Evolutionary conservation across 1,140 invertebrate species (phyloP).

Genomic region (Mylabris phalerata): DNA sequence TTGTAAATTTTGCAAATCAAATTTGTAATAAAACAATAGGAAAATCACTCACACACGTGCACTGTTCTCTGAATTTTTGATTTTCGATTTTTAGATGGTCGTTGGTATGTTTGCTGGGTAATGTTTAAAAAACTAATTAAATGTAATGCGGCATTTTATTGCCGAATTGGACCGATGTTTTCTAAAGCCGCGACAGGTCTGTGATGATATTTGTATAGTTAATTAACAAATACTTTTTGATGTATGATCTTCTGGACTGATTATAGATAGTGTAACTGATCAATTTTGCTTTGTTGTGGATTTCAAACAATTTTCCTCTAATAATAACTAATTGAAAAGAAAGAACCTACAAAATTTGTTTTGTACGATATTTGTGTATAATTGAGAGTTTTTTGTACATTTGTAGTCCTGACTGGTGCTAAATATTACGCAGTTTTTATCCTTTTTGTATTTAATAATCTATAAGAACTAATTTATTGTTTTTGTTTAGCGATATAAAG

Average conservation of each 20-base stretch:
- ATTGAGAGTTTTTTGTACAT: conserved; percentile 32
- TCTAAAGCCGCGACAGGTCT: conserved; percentile 29
- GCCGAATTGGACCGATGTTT: conserved; percentile 24
- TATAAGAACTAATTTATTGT: conserved; percentile 34
- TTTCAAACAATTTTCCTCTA: background rate
- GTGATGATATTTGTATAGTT: conserved; percentile 37
- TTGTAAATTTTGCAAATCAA: background rate
- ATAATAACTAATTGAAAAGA: background rate
- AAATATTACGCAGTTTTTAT: conserved; percentile 33
- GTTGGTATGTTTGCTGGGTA: conserved; percentile 3
- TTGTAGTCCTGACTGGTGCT: conserved; percentile 42
- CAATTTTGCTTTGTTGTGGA: conserved; percentile 18
- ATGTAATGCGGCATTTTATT: conserved; percentile 3
- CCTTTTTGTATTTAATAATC: conserved; percentile 28
- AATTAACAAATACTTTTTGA: conserved; percentile 30
- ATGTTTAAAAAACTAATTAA: background rate
- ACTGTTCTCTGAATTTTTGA: background rate
- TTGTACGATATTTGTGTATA: conserved; percentile 21
- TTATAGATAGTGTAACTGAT: background rate
- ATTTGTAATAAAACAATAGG: too few relatives aligned
- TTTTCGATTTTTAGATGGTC: background rate
- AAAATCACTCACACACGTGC: too few relatives aligned
- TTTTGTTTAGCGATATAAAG: conserved; percentile 29
- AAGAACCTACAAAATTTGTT: conserved; percentile 14
- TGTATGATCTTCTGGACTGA: conserved; percentile 18